A percentile compares a stretch with the other conserved stretches of the same genome.
Conservation (phyloP, 2,797 vertebrate species). For the Synanceia verrucosa region DNA sequence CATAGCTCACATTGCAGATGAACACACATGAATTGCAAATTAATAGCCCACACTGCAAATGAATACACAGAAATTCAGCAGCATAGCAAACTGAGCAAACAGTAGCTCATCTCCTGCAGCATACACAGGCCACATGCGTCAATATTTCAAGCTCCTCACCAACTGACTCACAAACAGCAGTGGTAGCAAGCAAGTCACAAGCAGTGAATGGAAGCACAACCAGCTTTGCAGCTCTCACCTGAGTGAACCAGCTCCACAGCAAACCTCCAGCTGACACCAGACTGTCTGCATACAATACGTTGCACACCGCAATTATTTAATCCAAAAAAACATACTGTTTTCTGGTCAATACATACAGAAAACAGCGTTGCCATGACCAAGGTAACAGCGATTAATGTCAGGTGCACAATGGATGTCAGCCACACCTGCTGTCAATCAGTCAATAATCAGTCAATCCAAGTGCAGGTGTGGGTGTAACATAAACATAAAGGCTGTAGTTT, state of each 20-base stretch:
- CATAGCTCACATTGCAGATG: neutral
- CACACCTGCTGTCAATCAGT: no score
- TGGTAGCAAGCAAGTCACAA: neutral
- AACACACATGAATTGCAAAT: neutral
- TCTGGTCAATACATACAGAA: no score
- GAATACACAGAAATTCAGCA: neutral
- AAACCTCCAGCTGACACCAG: neutral
- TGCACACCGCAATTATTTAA: neutral
- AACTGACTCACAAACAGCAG: neutral
- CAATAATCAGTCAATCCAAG: no score
- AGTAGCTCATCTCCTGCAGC: neutral
- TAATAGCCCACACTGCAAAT: neutral
- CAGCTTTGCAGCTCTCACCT: neutral
- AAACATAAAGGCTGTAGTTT: no score
- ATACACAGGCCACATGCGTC: neutral
- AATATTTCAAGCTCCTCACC: neutral
- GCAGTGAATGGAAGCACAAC: neutral
- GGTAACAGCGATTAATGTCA: no score
- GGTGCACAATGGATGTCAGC: no score
- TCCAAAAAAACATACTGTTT: no score
- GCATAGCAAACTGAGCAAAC: neutral
- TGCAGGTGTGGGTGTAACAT: no score
- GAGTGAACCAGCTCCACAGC: no score
- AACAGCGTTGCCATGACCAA: no score
- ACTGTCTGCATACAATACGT: neutral